Base-by-base conservation (phyloP, 30 jellyfish, hydroid and myxozoan species). In the Chrysaora quinquecirrha region DNA sequence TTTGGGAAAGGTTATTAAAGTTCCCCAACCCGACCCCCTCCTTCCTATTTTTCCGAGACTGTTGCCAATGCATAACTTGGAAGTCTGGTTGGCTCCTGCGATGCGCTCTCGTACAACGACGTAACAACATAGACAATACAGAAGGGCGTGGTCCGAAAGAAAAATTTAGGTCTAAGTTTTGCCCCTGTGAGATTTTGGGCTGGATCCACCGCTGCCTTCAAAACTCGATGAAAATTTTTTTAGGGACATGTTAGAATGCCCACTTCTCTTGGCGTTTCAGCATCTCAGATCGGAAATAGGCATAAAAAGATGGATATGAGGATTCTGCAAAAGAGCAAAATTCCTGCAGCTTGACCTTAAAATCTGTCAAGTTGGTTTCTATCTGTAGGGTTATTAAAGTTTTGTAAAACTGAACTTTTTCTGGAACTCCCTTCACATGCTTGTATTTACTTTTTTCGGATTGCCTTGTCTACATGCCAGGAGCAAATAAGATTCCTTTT, bases 391-490 rank as follows among this genome's bases (percentile, higher is more conserved):
- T 29, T 68, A 35, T 80, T 4, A 66, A 74, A 7, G 23, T 27
- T 30, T 65, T 80, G 48, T 80, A 80, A n/a, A 68, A 22, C 16
- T 38, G 1, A 3, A 56, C 63, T 52, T 80, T 75, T 7, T 80
- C 50, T 46, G 27, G 56, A 19, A 23, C 20, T 24, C 43, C 34
- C 14, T 29, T 7, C 14, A 80, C 35, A 22, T 80, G 52, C n/a
- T 30, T 33, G 25, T 24, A 12, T 4, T 34, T 58, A 48, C n/a
- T 78, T 78, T 24, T 32, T 78, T 29, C 89, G 58, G 23, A 78
- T 21, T 20, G 38, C 23, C 30, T 80, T 80, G 63, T 80, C 85
- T 11, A 80, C 91, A 80, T 80, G 83, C 91, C 91, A 80, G 3
- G 84, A 1, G 23, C 91, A 80, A 1, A 80, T 22, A 11, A 64